Evolutionary conservation across 2,888 invertebrate species (phyloP), one percentile per base, ranked within the genome.

Genomic region (Cistogaster globosa): DNA sequence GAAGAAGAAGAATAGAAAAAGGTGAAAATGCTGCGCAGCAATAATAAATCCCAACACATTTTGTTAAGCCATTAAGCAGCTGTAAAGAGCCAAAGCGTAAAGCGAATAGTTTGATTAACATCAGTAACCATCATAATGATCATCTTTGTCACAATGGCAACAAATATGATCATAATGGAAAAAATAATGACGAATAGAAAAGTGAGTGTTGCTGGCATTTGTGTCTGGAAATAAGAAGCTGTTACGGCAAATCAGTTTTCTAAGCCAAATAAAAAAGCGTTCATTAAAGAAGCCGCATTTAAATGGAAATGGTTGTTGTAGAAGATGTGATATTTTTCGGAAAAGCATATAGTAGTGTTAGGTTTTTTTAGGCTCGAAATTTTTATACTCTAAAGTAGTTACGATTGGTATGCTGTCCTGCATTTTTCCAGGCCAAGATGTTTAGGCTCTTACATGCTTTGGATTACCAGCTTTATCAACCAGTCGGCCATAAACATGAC

Each of bases 31-130:
- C 68, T 62, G 77, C 53, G 32, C 67, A 60, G 78, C 75, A 51
- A 65, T 74, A 69, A 85, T 79, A 79, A 79, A 79, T 79, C 77
- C 85, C 71, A 78, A 75, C 75, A 78, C 78, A 67, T 14, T 48
- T 38, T 53, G 68, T 76, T 57, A 51, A 55, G 53, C 58, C 63
- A 81, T 62, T 75, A 75, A 78, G 77, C 83, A 83, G 79, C 76
- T 83, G 86, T 82, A 82, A 79, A 58, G 42, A 86, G 77, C 68
- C 80, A 86, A 83, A 86, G 84, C 81, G 75, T 79, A 83, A 51
- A 83, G 80, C 48, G 67, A 32, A 80, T 42, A 60, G 67, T 60
- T 74, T 86, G 80, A 84, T 71, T 62, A 80, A 72, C 60, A 80
- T 80, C 80, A 53, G 58, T 14, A 74, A 45, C n/a, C 67, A 71